Evolutionary conservation across 1,140 invertebrate genomes (phyloP), one percentile per base, ranked within the genome.

Genomic region (Zaprionus ornatus): DNA sequence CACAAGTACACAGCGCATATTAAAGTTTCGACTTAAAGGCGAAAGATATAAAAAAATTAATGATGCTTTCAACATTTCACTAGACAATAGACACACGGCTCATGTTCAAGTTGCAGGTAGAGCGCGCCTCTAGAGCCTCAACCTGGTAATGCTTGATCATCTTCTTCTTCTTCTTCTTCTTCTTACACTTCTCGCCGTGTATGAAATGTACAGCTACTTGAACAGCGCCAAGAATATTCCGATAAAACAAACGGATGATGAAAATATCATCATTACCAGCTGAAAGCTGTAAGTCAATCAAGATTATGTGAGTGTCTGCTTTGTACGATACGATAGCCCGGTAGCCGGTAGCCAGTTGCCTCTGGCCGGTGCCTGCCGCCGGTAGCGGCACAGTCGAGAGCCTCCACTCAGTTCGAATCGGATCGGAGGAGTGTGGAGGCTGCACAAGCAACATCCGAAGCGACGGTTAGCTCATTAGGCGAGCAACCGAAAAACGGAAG

Each of bases 21-120:
- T 81, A 50, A 73, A 67, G 69, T 77, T 60, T 68, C 25, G 60
- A 76, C 27, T 61, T 50, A 52, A 54, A 77, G 66, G 60, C 67
- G 63, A 66, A 85, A 80, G 68, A 76, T 56, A 82, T 65, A 79
- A 79, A 74, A 71, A 74, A 87, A 72, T 90, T 87, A 87, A 87
- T 87, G 84, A 87, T 84, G 84, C 84, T 87, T 87, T 87, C 84
- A 88, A 90, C 84, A 87, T 87, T 87, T 87, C 84, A 90, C 84
- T 87, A 87, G 84, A 64, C 67, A 79, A 82, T 79, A 82, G 79
- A 50, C 80, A 66, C 45, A 69, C 45, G 50, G 37, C 52, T 40
- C 52, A 37, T 64, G 59, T 48, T 63, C 25, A 69, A 70, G 63
- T 59, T 72, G 77, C 77, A 85, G 82, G 81, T 84, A 84, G 57